Percentiles rank a stretch among this genome's conserved stretches.
phyloP scores from a whole-genome alignment of 2,797 vertebrate genomes.

The Sylvilagus floridanus region DNA sequence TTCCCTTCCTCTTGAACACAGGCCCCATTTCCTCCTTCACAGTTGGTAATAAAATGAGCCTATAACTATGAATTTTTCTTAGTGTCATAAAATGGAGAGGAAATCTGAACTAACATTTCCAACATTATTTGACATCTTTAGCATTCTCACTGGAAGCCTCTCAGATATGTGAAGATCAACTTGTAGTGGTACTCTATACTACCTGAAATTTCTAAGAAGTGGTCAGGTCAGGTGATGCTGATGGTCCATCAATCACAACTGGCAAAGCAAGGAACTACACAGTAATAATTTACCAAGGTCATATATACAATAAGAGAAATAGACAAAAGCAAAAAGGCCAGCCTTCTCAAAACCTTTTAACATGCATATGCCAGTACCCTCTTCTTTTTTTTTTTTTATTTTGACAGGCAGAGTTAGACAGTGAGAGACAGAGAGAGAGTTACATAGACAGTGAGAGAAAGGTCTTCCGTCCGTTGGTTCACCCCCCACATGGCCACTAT shows the following conservation, averaged over 20 bases:
- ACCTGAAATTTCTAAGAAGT: not conserved
- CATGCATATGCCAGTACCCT: not conserved
- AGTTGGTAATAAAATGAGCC: not conserved
- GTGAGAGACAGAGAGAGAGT: too few species aligned
- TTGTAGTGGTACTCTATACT: not conserved
- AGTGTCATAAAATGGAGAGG: not conserved
- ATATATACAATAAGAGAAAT: not conserved
- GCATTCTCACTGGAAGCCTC: not conserved
- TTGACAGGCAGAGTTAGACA: too few species aligned
- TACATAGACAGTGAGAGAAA: too few species aligned
- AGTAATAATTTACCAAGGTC: not conserved
- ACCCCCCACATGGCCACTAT: too few species aligned
- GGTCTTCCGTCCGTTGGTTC: too few species aligned
- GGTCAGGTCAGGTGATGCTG: not conserved
- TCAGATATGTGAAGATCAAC: not conserved
- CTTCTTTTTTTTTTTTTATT: too few species aligned
- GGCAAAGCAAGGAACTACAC: not conserved
- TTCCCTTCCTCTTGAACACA: not conserved
- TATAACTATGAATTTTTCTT: constrained; percentile 25
- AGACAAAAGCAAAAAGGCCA: not conserved
- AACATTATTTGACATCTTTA: not conserved
- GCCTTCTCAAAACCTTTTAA: not conserved
- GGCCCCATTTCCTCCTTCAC: not conserved
- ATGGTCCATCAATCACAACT: not conserved
- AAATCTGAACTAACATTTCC: not conserved